These are phyloP conservation scores for Ypsolopha sequella DNA, from an alignment of 2,888 invertebrate species.

Conservation along the genomic window DNA sequence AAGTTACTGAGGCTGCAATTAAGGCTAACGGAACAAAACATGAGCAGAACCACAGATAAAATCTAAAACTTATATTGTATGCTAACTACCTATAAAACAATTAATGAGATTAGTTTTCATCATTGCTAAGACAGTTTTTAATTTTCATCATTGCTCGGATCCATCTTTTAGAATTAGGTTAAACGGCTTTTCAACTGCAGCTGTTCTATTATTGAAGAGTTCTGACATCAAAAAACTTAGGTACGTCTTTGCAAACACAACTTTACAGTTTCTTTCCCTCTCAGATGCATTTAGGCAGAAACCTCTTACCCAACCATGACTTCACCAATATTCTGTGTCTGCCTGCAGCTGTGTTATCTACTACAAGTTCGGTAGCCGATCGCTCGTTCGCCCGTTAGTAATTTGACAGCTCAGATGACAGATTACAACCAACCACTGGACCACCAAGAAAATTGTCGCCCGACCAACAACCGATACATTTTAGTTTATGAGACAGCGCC, in stretches of 20 bases:
- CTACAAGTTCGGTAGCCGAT: slow-evolving; percentile 68
- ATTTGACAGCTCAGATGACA: slow-evolving; percentile 71
- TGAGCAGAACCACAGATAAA: no score
- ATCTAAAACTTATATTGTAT: no score
- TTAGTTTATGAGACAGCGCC: slow-evolving; percentile 47
- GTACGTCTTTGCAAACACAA: not conserved
- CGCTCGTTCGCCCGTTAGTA: slow-evolving; percentile 68
- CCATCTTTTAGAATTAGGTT: no score
- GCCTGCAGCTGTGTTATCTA: slow-evolving; percentile 50
- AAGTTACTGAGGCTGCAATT: no score
- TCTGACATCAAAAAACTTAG: no score
- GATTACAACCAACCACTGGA: slow-evolving; percentile 55
- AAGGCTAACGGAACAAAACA: no score
- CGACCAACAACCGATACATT: slow-evolving; percentile 41
- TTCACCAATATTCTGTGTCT: not conserved
- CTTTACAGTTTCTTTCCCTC: not conserved
- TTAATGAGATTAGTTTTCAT: no score
- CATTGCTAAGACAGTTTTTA: no score
- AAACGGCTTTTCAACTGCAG: no score
- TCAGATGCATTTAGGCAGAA: not conserved
- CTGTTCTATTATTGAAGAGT: no score
- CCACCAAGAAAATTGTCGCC: slow-evolving; percentile 62
- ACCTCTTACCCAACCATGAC: not conserved
- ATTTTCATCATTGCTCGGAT: no score
- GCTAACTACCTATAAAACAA: no score